A percentile compares a stretch with the other conserved stretches of the same genome.
These are phyloP conservation scores for Heliconius himera DNA, from an alignment of 1,140 invertebrate genomes.

Conservation along the genomic window DNA sequence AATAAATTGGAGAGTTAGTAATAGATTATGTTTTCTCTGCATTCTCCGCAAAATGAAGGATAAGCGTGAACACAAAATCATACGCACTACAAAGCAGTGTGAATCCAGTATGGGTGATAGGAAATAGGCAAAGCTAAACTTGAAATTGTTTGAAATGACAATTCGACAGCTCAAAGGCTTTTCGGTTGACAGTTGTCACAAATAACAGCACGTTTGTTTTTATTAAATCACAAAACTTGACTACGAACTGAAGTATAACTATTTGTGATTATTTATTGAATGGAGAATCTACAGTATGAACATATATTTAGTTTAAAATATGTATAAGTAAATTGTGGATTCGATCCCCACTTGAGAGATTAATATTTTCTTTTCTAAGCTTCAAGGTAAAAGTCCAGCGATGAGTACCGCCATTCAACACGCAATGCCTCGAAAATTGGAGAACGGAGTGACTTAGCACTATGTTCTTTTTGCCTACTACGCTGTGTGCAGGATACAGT, in stretches of 20 bases:
- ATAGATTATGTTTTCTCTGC: neutral
- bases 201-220: neutral
- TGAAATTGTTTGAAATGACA: constrained; percentile 12
- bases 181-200: constrained; percentile 5
- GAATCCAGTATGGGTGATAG: neutral
- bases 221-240: constrained; percentile 7
- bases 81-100: neutral
- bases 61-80: neutral
- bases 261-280: neutral
- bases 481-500: no score
- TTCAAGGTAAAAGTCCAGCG: no score
- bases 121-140: neutral
- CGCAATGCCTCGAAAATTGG: no score
- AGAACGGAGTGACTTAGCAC: no score
- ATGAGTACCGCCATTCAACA: no score
- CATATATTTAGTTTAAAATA: neutral
- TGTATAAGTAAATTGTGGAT: no score
- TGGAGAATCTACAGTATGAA: neutral
- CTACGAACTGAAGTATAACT: neutral
- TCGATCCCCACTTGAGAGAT: no score
- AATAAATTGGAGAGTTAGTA: neutral
- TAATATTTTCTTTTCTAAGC: no score
- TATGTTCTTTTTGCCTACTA: no score
- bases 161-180: constrained; percentile 12
- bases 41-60: neutral